These are phyloP conservation scores for Macrophya annulata DNA, from an alignment of 2,888 invertebrate species.

Conservation along the genomic window DNA sequence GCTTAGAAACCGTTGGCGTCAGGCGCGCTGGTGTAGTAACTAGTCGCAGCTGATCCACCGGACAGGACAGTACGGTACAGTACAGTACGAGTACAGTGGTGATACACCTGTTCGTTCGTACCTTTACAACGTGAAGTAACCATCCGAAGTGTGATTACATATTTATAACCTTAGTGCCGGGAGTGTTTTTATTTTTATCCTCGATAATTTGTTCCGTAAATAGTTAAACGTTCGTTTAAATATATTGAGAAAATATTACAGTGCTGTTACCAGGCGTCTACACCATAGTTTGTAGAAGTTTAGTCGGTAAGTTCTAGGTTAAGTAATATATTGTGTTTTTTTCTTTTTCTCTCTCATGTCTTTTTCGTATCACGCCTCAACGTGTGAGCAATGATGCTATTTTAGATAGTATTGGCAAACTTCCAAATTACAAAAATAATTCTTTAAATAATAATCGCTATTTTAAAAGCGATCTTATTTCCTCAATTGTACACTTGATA, in stretches of 20 bases:
- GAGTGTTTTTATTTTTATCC: neutral
- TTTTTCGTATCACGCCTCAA: neutral
- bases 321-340: neutral
- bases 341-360: neutral
- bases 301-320: constrained; percentile 44
- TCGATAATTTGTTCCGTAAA: neutral
- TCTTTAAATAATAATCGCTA: neutral
- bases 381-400: neutral
- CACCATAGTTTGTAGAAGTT: neutral
- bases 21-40: constrained; percentile 65
- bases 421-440: neutral
- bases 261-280: constrained; percentile 1
- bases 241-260: neutral
- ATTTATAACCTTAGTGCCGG: neutral
- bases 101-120: constrained; percentile 52
- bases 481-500: neutral
- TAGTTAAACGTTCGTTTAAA: neutral
- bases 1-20: constrained; percentile 37
- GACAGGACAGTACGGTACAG: constrained; percentile 61
- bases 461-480: neutral
- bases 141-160: neutral
- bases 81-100: constrained; percentile 59
- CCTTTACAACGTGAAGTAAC: constrained; percentile 56
- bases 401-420: neutral
- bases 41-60: constrained; percentile 75